Base-by-base conservation (phyloP, 2,113 vertebrate genomes). In the Chrysochloris asiatica region DNA sequence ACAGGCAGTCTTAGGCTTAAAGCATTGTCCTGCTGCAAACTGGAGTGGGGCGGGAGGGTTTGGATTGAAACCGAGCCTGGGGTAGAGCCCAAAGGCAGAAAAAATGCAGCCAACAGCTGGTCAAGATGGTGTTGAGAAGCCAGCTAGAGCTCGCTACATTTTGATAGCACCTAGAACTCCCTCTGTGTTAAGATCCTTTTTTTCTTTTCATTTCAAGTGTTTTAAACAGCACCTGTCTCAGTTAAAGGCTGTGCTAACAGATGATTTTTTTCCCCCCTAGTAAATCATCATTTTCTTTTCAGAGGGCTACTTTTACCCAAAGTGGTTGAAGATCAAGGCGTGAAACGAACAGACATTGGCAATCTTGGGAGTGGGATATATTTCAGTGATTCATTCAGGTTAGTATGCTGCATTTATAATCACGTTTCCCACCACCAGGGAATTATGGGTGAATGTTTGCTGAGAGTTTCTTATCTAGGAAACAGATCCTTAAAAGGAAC, bases 321-420 rank as follows among this genome's bases (percentile, higher is more conserved):
- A 77, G 95, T 97, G 83, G 98, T 98, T 86, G 98, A 99, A 97
- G 97, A 98, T 89, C 97, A 97, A 94, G 98, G 98, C 26, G 96
- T 98, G 47, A 84, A 98, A 92, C 98, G 98, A 94, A 99, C 98
- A 28, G 98, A 99, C 52, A 2, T 90, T 6, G 98, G 98, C 38
- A 97, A 98, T 93, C 98, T 99, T 75, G 99, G 98, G 83, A 98
- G 98, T 86, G 98, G 99, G 50, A 98, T 99, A 96, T 99, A 99
- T 96, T 99, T 99, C 79, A 98, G 97, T 36, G 92, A 99, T 79
- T 97, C 98, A 3, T 5, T 98, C 59, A 97, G 98, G 99, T 99
- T 19, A 89, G 98, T 91, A 19, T 22, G 11, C 13, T 59, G 63
- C 22, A 1, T 87, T n/a, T 43, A 59, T n/a, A 92, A 67, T 0